phyloP scores from a whole-genome alignment of 2,888 invertebrate genomes.

The Ommatoiulus sabulosus region DNA sequence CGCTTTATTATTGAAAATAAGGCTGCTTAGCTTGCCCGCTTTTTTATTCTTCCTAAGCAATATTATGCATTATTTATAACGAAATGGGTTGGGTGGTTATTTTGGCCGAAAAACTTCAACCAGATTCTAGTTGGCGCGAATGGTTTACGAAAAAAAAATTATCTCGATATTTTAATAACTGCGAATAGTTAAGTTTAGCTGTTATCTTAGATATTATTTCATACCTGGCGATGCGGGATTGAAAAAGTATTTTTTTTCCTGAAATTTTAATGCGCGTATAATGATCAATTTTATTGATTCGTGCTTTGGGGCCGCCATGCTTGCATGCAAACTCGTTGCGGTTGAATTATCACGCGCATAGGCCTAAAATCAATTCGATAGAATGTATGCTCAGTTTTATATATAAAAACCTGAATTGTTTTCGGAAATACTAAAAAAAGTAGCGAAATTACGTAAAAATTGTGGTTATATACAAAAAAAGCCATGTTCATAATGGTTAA shows the following conservation, averaged over 20 bases:
- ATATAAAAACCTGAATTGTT: too few species aligned
- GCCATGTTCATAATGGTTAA: too few species aligned
- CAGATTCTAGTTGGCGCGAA: background rate
- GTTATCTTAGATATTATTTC: background rate
- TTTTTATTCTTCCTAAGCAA: background rate
- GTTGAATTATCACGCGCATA: too few species aligned
- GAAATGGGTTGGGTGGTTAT: background rate
- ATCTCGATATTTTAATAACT: background rate
- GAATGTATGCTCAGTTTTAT: too few species aligned
- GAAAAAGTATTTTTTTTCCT: background rate
- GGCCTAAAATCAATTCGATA: too few species aligned
- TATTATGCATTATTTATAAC: conserved; percentile 36
- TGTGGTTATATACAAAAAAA: too few species aligned
- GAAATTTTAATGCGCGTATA: background rate
- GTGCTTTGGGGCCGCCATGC: background rate
- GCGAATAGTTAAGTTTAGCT: too few species aligned
- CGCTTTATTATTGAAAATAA: conserved; percentile 50
- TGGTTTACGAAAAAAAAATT: background rate
- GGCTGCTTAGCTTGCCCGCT: background rate
- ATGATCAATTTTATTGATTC: too few species aligned
- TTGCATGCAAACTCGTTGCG: background rate
- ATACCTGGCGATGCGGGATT: background rate
- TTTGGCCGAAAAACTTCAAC: background rate
- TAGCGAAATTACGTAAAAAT: too few species aligned
- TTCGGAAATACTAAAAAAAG: too few species aligned